Evolutionary conservation across 1,140 invertebrate genomes (phyloP).

Genomic region (Achatina immaculata): DNA sequence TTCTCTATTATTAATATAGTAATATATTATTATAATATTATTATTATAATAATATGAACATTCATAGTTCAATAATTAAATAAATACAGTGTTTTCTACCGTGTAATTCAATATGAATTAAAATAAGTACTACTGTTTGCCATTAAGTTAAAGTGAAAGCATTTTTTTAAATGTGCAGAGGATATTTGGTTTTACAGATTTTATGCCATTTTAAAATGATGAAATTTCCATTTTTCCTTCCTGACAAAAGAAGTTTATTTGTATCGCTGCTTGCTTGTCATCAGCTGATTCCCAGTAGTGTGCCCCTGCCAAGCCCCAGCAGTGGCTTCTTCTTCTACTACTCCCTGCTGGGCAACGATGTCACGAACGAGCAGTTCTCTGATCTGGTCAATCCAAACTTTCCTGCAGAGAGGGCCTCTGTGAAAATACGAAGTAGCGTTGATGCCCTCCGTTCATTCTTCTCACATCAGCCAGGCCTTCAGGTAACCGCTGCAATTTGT

Average conservation of each 20-base stretch:
- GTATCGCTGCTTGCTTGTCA: constrained; percentile 32
- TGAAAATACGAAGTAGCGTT: constrained; percentile 67
- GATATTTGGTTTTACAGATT: too few species aligned
- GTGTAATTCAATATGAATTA: too few species aligned
- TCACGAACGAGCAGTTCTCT: constrained; percentile 71
- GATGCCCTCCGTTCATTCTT: constrained; percentile 69
- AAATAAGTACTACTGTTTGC: too few species aligned
- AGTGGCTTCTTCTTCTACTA: constrained; percentile 72
- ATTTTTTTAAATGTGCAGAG: too few species aligned
- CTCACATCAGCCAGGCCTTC: constrained; percentile 67
- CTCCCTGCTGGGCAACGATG: constrained; percentile 72
- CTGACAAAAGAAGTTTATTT: neutral
- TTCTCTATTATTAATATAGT: too few species aligned
- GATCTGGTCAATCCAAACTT: constrained; percentile 71
- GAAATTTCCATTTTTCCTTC: too few species aligned
- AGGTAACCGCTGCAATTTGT: constrained; percentile 57
- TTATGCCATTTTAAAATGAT: too few species aligned
- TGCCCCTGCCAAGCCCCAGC: constrained; percentile 53
- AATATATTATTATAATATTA: too few species aligned
- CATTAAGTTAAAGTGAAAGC: too few species aligned
- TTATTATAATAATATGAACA: too few species aligned
- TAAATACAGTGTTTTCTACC: too few species aligned
- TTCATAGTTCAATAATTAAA: too few species aligned
- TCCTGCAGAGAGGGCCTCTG: constrained; percentile 71
- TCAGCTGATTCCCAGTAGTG: constrained; percentile 67